phyloP scores from a whole-genome alignment of 2,113 vertebrate genomes.

The Malurus melanocephalus region DNA sequence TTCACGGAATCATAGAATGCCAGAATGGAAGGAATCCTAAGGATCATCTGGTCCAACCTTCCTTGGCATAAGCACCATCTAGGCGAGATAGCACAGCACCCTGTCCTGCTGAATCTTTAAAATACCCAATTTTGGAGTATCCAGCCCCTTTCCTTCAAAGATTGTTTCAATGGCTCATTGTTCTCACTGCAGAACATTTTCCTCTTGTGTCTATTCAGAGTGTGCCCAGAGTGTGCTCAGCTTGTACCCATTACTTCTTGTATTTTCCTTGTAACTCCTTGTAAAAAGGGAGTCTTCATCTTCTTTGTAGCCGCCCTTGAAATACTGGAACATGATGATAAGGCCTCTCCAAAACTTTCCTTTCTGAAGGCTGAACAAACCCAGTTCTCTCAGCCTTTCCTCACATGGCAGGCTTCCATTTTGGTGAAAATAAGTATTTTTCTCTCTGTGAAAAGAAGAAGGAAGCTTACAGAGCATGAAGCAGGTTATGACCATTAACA shows the following conservation, averaged over 20 bases:
- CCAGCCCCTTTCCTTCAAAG: not conserved
- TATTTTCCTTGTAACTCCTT: not conserved
- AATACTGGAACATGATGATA: not conserved
- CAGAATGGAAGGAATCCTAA: not conserved
- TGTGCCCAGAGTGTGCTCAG: not conserved
- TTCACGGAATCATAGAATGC: not conserved
- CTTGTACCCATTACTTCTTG: not conserved
- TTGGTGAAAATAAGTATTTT: not conserved
- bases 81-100: not conserved
- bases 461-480: not conserved
- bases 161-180: not conserved
- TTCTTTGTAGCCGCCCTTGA: not conserved
- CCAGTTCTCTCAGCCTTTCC: not conserved
- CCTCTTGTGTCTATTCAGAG: not conserved
- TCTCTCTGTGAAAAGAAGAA: not conserved
- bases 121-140: not conserved
- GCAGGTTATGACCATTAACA: not conserved
- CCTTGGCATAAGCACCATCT: not conserved
- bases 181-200: not conserved
- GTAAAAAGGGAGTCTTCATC: not conserved
- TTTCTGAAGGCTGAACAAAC: not conserved
- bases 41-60: not conserved
- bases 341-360: not conserved
- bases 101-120: not conserved
- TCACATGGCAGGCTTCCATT: not conserved